Evolutionary conservation across 2,797 vertebrate genomes (phyloP), one percentile per base, ranked within the genome.

Genomic region (Scolopax bukidnonensis): DNA sequence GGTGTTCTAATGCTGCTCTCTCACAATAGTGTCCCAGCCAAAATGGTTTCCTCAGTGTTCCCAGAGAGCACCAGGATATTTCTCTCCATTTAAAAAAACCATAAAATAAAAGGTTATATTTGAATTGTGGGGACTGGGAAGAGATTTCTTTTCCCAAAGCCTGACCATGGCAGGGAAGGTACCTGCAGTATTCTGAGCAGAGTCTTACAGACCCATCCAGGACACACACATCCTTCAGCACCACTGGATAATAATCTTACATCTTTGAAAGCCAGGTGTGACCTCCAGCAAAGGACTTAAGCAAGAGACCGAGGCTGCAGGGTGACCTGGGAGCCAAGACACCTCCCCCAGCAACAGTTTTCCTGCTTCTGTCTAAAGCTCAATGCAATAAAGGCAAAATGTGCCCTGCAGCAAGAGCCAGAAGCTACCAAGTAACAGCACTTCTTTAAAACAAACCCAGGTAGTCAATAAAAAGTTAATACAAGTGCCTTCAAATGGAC

Each of bases 21-120:
- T 68, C 30, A 1, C 51, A 41, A 1, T 8, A 67, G 30, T 24
- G 14, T 81, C 5, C 25, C 65, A 78, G 63, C 43, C 10, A 1
- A 57, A 84, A 65, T 7, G 28, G 25, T n/a, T 56, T 23, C 11
- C 61, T 38, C 17, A 4, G 38, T 11, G 7, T 23, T 64, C 45
- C 71, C 41, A 48, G 17, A 76, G 24, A 76, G 41, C 60, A 50
- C 33, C 12, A 25, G 11, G 21, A 8, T 23, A 53, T 15, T 12
- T 53, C 12, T 8, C 3, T 12, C 43, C 32, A 38, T 9, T 21
- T 4, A 54, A 65, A 63, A 65, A 63, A 63, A 41, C 9, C 40
- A 15, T 7, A 38, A 48, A 33, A 25, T 5, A 13, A 48, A 23
- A 60, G 21, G 12, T 5, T 14, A 0, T 12, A 21, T 24, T 10